phyloP scores from a whole-genome alignment of 2,113 vertebrate genomes.

The Tiliqua scincoides region DNA sequence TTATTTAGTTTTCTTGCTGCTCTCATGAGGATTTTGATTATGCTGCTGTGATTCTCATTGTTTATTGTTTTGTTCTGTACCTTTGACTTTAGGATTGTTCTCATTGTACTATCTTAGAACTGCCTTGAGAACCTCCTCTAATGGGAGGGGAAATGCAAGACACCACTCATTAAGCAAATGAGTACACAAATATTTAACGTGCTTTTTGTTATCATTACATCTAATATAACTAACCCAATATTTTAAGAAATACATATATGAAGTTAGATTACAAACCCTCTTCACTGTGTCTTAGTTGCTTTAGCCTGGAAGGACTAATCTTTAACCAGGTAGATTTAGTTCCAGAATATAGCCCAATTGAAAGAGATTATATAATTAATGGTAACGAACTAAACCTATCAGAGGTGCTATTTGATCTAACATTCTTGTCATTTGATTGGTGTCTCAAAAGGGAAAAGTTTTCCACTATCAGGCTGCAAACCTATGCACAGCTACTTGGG shows the following conservation, averaged over 20 bases:
- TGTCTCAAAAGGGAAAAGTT: background rate
- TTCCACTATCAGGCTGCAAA: background rate
- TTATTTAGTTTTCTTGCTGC: too few relatives aligned
- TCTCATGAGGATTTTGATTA: too few relatives aligned
- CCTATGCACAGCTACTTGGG: too few relatives aligned
- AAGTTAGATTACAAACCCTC: background rate
- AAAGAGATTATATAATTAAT: constrained; percentile 11
- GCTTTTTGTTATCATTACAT: background rate
- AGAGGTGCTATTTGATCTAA: background rate
- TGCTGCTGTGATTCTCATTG: too few relatives aligned
- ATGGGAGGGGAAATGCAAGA: too few relatives aligned
- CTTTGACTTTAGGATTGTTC: too few relatives aligned
- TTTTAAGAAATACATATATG: background rate
- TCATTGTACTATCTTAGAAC: too few relatives aligned
- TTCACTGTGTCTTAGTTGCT: background rate
- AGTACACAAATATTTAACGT: background rate
- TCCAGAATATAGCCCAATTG: background rate
- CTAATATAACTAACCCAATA: background rate
- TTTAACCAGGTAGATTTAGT: background rate
- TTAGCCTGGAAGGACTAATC: background rate
- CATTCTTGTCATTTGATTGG: background rate
- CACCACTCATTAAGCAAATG: too few relatives aligned
- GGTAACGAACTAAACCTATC: background rate
- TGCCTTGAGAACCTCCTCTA: too few relatives aligned
- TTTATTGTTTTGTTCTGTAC: too few relatives aligned